Base-by-base conservation (phyloP, 2,888 invertebrate species). In the Pammene fasciana region DNA sequence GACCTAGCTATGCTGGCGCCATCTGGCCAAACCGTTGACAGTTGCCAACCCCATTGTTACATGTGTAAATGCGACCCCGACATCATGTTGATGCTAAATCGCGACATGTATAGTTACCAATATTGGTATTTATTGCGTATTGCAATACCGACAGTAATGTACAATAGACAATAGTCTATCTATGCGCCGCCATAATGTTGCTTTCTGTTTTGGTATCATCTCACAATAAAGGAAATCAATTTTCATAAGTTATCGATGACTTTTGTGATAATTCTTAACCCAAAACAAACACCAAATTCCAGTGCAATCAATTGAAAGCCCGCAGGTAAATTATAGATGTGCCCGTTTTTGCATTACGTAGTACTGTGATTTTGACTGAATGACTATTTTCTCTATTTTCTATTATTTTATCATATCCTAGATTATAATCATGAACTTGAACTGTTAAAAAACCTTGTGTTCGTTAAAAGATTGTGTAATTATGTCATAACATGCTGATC, bases 151-250 rank as follows among this genome's bases (percentile, higher is more conserved):
- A 36, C 14, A 18, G 38, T 36, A 8, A 13, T 64, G 54, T 64
- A 68, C 50, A 65, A 70, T 60, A 54, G 45, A 59, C 73, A 72
- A 75, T 75, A 81, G 79, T 87, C 84, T 86, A 84, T 87, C 84
- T 86, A 84, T 88, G 86, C 76, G 71, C 79, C 76, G 76, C 78
- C 84, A 90, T 90, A 89, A 91, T 92, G 92, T 91, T 90, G 91
- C 85, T 86, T 84, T 86, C 86, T 92, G 92, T 92, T 92, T 90
- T 91, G 89, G 88, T 90, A 86, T 86, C 82, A 78, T 86, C 82
- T 84, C 80, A 80, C 79, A 85, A 80, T 86, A 85, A 83, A 89
- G 82, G 76, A 86, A 86, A 86, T 85, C 82, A 85, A 84, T 85
- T 86, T 86, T 82, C 76, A 73, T 79, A 82, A 83, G 80, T 85